These are phyloP conservation scores for Ichneumoninae sp. DNA, from an alignment of 2,888 invertebrate species.

Conservation along the genomic window DNA sequence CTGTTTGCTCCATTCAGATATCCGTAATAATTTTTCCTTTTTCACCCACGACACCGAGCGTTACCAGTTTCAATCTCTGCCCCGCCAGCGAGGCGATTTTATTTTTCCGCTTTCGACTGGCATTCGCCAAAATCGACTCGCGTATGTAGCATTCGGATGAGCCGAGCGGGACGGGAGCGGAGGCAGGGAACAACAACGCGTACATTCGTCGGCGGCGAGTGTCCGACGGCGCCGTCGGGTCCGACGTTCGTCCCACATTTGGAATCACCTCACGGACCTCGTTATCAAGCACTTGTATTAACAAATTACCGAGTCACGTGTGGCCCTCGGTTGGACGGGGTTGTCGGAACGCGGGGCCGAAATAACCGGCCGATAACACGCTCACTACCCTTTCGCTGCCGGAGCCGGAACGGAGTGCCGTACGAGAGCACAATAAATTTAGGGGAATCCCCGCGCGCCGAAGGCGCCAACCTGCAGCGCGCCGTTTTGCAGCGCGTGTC, in stretches of 20 bases:
- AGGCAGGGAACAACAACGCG: conserved; percentile 1
- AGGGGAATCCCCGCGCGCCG: background rate
- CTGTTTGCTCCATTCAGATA: too few relatives aligned
- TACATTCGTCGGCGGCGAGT: conserved; percentile 21
- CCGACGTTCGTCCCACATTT: conserved; percentile 51
- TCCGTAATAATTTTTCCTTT: too few relatives aligned
- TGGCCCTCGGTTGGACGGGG: conserved; percentile 17
- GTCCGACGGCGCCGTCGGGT: conserved; percentile 22
- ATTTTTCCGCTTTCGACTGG: conserved; percentile 32
- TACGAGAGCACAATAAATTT: conserved; percentile 63
- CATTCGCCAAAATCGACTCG: conserved; percentile 24
- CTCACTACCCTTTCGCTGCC: conserved; percentile 30
- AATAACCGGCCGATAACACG: conserved; percentile 55
- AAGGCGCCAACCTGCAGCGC: conserved; percentile 9
- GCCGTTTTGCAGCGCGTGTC: conserved; percentile 43
- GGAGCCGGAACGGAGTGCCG: conserved; percentile 13
- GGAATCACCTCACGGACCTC: conserved; percentile 70
- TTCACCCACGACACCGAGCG: too few relatives aligned
- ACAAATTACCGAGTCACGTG: conserved; percentile 69
- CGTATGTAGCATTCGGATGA: background rate
- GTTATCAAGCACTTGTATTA: conserved; percentile 68
- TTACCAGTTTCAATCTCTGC: too few relatives aligned
- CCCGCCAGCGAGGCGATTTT: conserved; percentile 31
- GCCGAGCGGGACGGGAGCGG: background rate
- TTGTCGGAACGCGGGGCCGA: conserved; percentile 18